Evolutionary conservation across 2,888 invertebrate genomes (phyloP).

Genomic region (Scotopteryx bipunctaria): DNA sequence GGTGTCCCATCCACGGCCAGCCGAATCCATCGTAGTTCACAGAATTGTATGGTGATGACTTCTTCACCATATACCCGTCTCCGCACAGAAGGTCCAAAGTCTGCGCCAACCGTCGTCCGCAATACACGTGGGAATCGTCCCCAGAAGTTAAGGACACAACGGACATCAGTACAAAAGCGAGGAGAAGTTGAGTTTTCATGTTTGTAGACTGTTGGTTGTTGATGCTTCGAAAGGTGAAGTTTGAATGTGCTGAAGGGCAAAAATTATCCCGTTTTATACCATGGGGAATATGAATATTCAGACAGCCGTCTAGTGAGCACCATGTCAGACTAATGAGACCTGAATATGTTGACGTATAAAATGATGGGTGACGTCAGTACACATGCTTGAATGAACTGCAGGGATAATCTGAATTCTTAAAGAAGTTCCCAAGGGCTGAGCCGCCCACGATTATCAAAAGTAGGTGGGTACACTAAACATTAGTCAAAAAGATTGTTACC

Average conservation of each 20-base stretch:
- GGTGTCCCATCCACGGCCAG: conserved; percentile 22
- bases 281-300: conserved; percentile 30
- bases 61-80: conserved; percentile 18
- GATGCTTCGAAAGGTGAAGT: conserved; percentile 11
- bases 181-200: conserved; percentile 27
- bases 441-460: not conserved
- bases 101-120: conserved; percentile 25
- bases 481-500: too few relatives aligned
- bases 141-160: conserved; percentile 9
- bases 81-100: conserved; percentile 22
- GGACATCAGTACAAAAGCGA: conserved; percentile 11
- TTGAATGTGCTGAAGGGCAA: conserved; percentile 15
- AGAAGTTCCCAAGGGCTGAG: not conserved
- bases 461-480: too few relatives aligned
- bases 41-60: conserved; percentile 19
- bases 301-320: conserved; percentile 21
- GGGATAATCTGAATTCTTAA: not conserved
- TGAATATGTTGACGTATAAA: conserved; percentile 25
- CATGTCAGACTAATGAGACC: conserved; percentile 30
- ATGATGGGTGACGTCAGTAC: conserved; percentile 18
- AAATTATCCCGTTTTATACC: conserved; percentile 24
- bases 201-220: conserved; percentile 12
- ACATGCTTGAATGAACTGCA: conserved; percentile 23
- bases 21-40: conserved; percentile 14
- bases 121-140: conserved; percentile 19